Base-by-base conservation (phyloP, 1,140 invertebrate genomes). In the Neocloeon triangulifer region DNA sequence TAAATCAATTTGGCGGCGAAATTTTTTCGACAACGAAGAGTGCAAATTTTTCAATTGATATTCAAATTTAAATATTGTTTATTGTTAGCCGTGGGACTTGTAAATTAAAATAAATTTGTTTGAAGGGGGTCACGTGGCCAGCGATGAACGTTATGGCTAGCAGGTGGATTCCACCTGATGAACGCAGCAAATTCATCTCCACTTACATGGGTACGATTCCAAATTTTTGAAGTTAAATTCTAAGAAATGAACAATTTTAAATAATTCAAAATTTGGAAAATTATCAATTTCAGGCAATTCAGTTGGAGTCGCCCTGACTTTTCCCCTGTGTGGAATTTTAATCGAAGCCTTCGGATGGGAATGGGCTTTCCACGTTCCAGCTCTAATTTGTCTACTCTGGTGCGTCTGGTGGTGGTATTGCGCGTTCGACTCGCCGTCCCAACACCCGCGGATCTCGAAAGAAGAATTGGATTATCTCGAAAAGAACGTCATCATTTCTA, bases 111-210 rank as follows among this genome's bases (percentile, higher is more conserved):
- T n/a, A n/a, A n/a, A n/a, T n/a, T n/a, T n/a, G n/a, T n/a, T n/a
- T n/a, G n/a, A n/a, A 84, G 78, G 81, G 81, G 17, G 63, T 80
- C 23, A 59, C 68, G 4, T 84, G 77, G 67, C 82, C 82, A 6
- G 64, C 76, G 2, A 77, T 79, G 58, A 78, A 86, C 52, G 61
- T 70, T 25, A 61, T 86, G 50, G 69, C 77, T 9, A 72, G 75
- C 0, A 68, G 71, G 43, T 89, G 82, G 82, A 73, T 80, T 31
- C 79, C 79, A 4, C 69, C 70, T 0, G 61, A 69, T 33, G 80
- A 85, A 47, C 62, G 78, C 27, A 78, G 73, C 43, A 69, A 65
- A 53, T 69, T 77, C 37, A 60, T 69, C 3, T 70, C 69, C 19
- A 59, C 73, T 14, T 77, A 73, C 47, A 49, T 74, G 43, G 73